A percentile compares a stretch with the other conserved stretches of the same genome.
Evolutionary conservation across 2,888 invertebrate genomes (phyloP).

Genomic region (Mimachlamys varia): DNA sequence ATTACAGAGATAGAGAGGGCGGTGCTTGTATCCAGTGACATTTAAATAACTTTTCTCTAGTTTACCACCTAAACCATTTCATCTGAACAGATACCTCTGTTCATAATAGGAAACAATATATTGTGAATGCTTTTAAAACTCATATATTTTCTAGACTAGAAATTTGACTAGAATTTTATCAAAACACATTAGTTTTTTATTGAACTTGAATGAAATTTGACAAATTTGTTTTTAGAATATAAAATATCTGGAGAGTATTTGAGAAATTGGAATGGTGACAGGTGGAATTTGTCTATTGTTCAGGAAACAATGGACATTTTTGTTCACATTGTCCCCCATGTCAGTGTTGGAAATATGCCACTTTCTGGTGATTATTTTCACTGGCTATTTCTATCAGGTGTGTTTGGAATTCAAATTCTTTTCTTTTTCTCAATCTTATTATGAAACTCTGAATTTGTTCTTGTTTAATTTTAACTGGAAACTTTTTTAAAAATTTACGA

Average conservation of each 20-base stretch:
- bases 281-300: slow-evolving; percentile 2
- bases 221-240: not conserved
- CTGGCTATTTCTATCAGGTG: not conserved
- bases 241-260: not conserved
- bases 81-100: not conserved
- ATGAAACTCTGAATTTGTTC: too few species aligned
- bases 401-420: not conserved
- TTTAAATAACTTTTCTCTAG: not conserved
- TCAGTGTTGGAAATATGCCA: not conserved
- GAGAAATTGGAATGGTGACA: not conserved
- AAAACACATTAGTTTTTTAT: not conserved
- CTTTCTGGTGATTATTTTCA: not conserved
- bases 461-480: too few species aligned
- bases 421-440: not conserved
- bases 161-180: not conserved
- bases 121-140: not conserved
- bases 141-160: not conserved
- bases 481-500: too few species aligned
- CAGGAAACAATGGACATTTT: not conserved
- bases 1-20: not conserved
- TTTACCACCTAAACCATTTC: not conserved
- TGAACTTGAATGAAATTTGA: not conserved
- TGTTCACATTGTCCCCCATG: slow-evolving; percentile 18
- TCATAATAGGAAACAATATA: not conserved
- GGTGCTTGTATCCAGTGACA: not conserved